These are phyloP conservation scores for Oxygymnocypris stewartii DNA, from an alignment of 2,113 vertebrate species.

Conservation along the genomic window DNA sequence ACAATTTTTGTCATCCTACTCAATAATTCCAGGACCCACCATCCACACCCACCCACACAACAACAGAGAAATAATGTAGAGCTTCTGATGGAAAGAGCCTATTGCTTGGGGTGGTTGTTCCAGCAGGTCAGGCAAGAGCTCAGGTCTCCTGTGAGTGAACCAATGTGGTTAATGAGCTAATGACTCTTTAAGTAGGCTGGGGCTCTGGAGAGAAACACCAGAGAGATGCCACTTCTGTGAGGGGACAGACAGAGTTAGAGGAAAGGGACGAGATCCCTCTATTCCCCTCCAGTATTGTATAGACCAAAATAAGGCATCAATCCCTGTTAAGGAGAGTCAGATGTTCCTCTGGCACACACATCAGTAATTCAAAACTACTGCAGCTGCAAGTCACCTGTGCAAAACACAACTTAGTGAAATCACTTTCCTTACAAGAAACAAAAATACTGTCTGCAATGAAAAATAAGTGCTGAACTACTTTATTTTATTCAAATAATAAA, in stretches of 20 bases:
- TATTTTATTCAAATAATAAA: background rate
- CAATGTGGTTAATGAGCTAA: conserved; percentile 45
- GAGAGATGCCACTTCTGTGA: background rate
- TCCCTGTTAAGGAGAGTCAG: conserved; percentile 27
- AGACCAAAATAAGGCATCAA: conserved; percentile 20
- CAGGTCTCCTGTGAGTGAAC: background rate
- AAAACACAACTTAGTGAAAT: background rate
- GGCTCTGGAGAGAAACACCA: conserved; percentile 33
- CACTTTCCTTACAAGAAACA: background rate
- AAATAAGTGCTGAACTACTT: background rate
- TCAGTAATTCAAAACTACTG: background rate
- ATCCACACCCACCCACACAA: background rate
- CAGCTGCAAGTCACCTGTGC: background rate
- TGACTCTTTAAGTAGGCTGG: conserved; percentile 43
- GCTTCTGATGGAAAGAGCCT: background rate
- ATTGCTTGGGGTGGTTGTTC: background rate
- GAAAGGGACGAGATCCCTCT: background rate
- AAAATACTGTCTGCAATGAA: background rate
- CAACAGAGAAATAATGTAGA: background rate
- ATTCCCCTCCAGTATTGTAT: conserved; percentile 24
- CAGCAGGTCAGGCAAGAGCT: background rate
- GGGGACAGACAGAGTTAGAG: background rate
- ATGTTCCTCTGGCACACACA: conserved; percentile 16
- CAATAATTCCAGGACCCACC: background rate
- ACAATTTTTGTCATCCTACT: background rate